Evolutionary conservation across 1,140 invertebrate genomes (phyloP), one percentile per base, ranked within the genome.

Genomic region (Nebria ingens): DNA sequence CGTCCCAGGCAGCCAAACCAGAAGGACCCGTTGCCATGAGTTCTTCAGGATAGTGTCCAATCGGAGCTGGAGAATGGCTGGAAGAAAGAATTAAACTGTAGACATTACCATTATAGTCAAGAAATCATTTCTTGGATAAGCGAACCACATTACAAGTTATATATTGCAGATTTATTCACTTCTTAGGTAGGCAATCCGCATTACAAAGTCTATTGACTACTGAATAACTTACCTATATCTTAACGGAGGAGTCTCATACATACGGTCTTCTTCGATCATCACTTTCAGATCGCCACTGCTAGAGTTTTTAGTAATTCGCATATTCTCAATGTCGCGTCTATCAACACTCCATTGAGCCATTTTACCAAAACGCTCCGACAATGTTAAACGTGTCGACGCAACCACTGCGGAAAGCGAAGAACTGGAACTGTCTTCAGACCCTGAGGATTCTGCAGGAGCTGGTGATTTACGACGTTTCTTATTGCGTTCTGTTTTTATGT

Each of bases 261-360:
- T 50, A 42, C 64, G 65, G 51, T 79, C 76, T 54, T 79, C 78
- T 62, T 84, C 81, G 54, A 86, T 88, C 68, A 85, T 81, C 53
- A 88, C 86, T 71, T 87, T 87, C 63, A 87, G 78, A 20, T 81
- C 79, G 50, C 79, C 81, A 54, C 81, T 79, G 15, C 69, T 66
- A 22, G 74, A 71, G 59, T 84, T 81, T 61, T 87, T 85, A 29
- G 88, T 91, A 53, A 92, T 90, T 25, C 85, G 76, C 83, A 92
- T 86, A 65, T 90, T 91, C 68, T 88, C 84, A 64, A 87, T 80
- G 53, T 88, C 86, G 56, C 88, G 72, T 59, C 80, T 78, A 73
- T 90, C 89, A 2, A 87, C 84, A 55, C 79, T 83, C 85, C 88
- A 89, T 64, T 93, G 89, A 38, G 89, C 89, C 81, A 93, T 89